A percentile compares a stretch with the other conserved stretches of the same genome.
Evolutionary conservation across 2,113 vertebrate species (phyloP).

Genomic region (Platanista minor): DNA sequence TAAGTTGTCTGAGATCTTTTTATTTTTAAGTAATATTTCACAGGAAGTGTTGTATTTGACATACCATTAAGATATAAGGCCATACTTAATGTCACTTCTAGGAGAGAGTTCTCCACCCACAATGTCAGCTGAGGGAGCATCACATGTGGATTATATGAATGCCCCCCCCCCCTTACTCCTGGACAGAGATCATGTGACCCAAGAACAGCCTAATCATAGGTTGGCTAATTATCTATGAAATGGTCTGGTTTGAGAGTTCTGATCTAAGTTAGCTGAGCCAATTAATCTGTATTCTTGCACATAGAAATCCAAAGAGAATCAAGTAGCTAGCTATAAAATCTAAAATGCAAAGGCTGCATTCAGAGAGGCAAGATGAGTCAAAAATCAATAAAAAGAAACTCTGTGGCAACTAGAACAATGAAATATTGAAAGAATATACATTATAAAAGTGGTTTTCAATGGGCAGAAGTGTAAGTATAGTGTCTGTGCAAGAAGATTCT

Average conservation of each 20-base stretch:
- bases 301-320: background rate
- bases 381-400: background rate
- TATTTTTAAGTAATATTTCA: background rate
- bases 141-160: background rate
- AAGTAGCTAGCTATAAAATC: background rate
- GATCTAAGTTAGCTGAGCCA: background rate
- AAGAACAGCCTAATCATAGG: background rate
- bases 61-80: background rate
- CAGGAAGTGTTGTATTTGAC: background rate
- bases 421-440: background rate
- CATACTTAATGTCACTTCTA: background rate
- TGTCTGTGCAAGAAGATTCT: background rate
- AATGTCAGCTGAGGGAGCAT: background rate
- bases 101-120: background rate
- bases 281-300: background rate
- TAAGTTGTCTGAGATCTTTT: background rate
- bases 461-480: rapidly evolving
- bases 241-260: background rate
- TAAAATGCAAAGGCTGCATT: background rate
- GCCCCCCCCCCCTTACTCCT: background rate
- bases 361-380: background rate
- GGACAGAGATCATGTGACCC: background rate
- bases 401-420: background rate
- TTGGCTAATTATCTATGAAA: background rate
- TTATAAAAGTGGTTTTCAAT: background rate